Percentiles rank a stretch among this genome's conserved stretches.
These are phyloP conservation scores for Drosophila ogumai DNA, from an alignment of 1,140 invertebrate genomes.

Conservation along the genomic window DNA sequence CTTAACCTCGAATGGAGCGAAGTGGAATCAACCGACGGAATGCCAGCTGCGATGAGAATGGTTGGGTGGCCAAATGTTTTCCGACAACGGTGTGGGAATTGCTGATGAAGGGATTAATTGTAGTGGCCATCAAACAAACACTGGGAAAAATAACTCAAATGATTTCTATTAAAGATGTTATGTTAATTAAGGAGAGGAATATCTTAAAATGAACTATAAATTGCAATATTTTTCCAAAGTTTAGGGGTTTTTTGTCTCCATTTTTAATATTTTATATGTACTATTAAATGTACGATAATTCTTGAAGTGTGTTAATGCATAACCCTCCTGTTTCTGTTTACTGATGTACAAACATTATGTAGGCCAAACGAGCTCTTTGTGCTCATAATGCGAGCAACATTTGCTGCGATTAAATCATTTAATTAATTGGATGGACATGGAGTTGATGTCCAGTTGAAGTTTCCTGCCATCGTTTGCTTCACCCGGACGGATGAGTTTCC, in stretches of 20 bases:
- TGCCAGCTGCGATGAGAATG: constrained; percentile 38
- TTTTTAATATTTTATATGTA: not conserved
- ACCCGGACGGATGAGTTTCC: not conserved
- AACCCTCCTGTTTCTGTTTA: constrained; percentile 6
- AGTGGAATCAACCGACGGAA: not conserved
- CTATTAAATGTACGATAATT: not conserved
- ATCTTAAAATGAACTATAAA: not conserved
- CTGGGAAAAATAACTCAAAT: not conserved
- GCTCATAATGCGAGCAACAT: constrained; percentile 37
- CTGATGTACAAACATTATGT: constrained; percentile 11
- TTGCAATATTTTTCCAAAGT: not conserved
- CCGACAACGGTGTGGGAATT: constrained; percentile 18
- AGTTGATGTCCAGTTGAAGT: constrained; percentile 37
- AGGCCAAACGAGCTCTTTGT: constrained; percentile 24
- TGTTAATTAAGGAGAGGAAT: not conserved
- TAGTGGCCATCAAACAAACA: constrained; percentile 16
- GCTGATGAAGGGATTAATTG: constrained; percentile 41
- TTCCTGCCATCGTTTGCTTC: constrained; percentile 8
- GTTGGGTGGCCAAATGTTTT: constrained; percentile 21
- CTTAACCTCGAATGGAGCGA: constrained; percentile 3
- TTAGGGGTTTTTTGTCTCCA: too few relatives aligned
- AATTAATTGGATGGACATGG: constrained; percentile 48
- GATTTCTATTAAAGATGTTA: not conserved
- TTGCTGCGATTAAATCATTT: constrained; percentile 56
- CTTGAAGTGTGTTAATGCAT: not conserved